Conservation (phyloP, 2,797 vertebrate genomes). For the Chanos chanos region DNA sequence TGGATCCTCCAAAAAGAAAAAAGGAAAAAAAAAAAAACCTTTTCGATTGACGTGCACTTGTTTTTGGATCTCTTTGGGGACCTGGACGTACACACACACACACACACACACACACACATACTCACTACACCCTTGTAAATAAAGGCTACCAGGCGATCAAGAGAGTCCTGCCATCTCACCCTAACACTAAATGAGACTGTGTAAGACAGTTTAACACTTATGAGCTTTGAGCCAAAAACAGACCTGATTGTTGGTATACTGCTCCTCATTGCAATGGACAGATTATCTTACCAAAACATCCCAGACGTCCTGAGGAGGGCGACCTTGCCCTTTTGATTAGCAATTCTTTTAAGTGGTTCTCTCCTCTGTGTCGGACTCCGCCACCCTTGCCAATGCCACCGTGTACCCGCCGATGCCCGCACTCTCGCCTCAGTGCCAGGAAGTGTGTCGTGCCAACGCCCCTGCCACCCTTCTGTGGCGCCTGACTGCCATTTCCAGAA, state of each 20-base stretch:
- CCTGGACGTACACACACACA: not conserved
- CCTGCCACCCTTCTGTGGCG: constrained; percentile 6
- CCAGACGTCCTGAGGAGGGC: not conserved
- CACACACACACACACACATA: constrained; percentile 12
- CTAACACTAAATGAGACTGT: no score
- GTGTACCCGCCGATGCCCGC: no score
- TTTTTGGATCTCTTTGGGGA: no score
- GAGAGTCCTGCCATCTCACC: no score
- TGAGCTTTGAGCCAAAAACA: constrained; percentile 69
- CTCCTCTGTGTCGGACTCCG: constrained; percentile 40
- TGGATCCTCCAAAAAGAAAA: no score
- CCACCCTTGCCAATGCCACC: no score
- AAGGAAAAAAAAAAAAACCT: no score
- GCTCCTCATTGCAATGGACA: not conserved
- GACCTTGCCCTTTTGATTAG: no score
- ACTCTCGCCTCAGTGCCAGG: no score
- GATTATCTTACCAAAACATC: not conserved
- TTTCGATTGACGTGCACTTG: no score
- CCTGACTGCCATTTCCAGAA: constrained; percentile 43
- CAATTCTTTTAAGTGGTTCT: not conserved
- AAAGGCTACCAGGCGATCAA: no score
- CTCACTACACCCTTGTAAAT: constrained; percentile 14
- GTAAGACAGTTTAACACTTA: no score
- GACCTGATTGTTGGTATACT: constrained; percentile 2
- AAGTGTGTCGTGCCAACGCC: constrained; percentile 53